Conservation (phyloP, 2,888 invertebrate genomes). For the Andrena bucephala region DNA sequence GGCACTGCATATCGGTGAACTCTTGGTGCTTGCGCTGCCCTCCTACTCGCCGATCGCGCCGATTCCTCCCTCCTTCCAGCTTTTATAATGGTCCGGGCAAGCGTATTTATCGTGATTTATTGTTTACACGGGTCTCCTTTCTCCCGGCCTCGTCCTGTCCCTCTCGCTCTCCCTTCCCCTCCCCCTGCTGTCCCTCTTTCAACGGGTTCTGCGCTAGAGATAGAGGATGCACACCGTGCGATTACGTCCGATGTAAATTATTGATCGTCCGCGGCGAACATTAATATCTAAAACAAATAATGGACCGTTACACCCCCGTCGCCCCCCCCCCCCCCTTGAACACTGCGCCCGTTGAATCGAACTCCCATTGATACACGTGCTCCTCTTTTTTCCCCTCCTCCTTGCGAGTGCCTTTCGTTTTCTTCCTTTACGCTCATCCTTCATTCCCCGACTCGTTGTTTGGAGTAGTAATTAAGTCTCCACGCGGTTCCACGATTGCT, state of each 20-base stretch:
- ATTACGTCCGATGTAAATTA: constrained; percentile 81
- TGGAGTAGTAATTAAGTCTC: constrained; percentile 13
- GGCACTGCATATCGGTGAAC: constrained; percentile 68
- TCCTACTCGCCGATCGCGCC: constrained; percentile 63
- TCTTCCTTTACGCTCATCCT: background rate
- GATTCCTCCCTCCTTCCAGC: constrained; percentile 67
- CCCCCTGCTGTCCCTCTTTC: constrained; percentile 37
- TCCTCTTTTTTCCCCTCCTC: background rate
- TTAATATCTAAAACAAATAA: constrained; percentile 82
- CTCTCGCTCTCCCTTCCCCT: constrained; percentile 2
- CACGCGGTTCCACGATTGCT: background rate
- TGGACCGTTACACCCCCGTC: constrained; percentile 64
- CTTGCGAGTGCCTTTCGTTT: background rate
- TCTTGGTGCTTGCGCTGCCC: constrained; percentile 53
- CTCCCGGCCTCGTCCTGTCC: constrained; percentile 41
- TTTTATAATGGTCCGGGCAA: constrained; percentile 81
- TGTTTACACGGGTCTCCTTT: constrained; percentile 81
- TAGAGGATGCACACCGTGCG: constrained; percentile 75
- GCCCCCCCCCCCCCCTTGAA: background rate
- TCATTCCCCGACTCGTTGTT: background rate
- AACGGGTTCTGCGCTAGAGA: constrained; percentile 66
- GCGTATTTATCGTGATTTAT: constrained; percentile 84
- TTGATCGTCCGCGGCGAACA: constrained; percentile 79
- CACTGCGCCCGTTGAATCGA: constrained; percentile 20
- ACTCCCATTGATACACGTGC: constrained; percentile 44